These are phyloP conservation scores for Heliconius sara DNA, from an alignment of 2,888 invertebrate species.

Conservation along the genomic window DNA sequence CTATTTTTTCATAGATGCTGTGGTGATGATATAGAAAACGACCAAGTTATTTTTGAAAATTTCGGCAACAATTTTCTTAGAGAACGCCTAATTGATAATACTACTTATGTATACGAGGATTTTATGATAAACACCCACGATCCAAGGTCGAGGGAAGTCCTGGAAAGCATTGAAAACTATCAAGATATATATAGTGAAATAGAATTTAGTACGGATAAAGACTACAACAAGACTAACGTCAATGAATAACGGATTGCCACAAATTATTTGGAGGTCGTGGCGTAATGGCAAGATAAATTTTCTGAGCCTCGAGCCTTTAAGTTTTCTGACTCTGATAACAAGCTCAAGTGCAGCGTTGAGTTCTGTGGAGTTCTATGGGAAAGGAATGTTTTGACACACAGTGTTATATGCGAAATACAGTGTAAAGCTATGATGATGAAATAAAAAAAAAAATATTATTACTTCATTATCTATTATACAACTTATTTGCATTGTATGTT, in stretches of 20 bases:
- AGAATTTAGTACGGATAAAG: constrained; percentile 13
- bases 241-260: not conserved
- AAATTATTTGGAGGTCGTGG: too few relatives aligned
- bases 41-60: constrained; percentile 70
- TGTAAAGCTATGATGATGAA: too few relatives aligned
- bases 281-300: too few relatives aligned
- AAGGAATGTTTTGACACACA: too few relatives aligned
- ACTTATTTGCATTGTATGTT: not conserved
- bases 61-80: constrained; percentile 68
- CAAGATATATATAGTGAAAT: not conserved
- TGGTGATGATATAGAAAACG: constrained; percentile 72
- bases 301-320: too few relatives aligned
- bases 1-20: constrained; percentile 71
- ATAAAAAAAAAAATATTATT: too few relatives aligned
- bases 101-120: constrained; percentile 26
- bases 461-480: not conserved
- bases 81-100: constrained; percentile 61
- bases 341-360: too few relatives aligned
- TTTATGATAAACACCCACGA: constrained; percentile 36
- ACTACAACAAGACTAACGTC: not conserved
- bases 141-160: constrained; percentile 30
- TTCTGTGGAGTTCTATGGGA: too few relatives aligned
- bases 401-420: too few relatives aligned
- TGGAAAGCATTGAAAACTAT: not conserved
- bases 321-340: too few relatives aligned